A percentile compares a stretch with the other conserved stretches of the same genome.
These are phyloP conservation scores for Eupithecia subfuscata DNA, from an alignment of 2,888 invertebrate species.

Conservation along the genomic window DNA sequence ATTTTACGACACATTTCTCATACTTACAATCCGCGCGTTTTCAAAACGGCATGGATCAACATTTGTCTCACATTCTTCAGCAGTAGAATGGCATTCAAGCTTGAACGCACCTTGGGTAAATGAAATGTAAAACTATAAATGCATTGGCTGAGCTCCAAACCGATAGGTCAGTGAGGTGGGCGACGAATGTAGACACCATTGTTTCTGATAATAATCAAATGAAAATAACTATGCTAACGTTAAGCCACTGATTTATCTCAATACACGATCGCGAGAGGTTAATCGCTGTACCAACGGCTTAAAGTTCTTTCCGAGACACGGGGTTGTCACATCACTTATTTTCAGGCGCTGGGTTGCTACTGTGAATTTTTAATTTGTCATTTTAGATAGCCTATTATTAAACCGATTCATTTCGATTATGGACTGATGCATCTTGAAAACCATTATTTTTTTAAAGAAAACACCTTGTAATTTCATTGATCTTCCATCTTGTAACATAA, in stretches of 20 bases:
- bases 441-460: not conserved
- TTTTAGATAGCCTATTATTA: not conserved
- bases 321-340: no score
- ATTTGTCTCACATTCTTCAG: not conserved
- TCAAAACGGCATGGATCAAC: not conserved
- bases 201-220: conserved; percentile 46
- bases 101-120: conserved; percentile 16
- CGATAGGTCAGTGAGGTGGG: conserved; percentile 58
- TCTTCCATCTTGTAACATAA: not conserved
- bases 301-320: no score
- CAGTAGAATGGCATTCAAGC: not conserved
- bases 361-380: not conserved
- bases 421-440: not conserved
- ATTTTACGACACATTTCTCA: no score
- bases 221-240: conserved; percentile 31
- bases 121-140: conserved; percentile 54
- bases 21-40: no score
- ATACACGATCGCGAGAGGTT: not conserved
- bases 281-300: not conserved
- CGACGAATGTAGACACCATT: conserved; percentile 38
- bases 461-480: not conserved
- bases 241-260: not conserved
- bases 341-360: no score
- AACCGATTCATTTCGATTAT: not conserved
- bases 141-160: conserved; percentile 63